Conservation (phyloP, 2,888 invertebrate species). For the Chrysotoxum bicinctum region DNA sequence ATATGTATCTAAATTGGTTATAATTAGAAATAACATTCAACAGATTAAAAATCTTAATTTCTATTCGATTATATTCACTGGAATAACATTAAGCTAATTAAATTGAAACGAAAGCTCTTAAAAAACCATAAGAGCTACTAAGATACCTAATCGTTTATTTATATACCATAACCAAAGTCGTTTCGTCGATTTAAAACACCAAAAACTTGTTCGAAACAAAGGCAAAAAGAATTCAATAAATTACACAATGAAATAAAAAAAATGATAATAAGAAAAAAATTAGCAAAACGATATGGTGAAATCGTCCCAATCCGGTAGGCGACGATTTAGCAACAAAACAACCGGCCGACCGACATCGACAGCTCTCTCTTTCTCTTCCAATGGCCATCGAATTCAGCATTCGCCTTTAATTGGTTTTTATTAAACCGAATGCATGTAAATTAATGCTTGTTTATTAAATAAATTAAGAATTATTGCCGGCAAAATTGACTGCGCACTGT, state of each 20-base stretch:
- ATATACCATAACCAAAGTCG: constrained; percentile 34
- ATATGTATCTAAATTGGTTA: neutral
- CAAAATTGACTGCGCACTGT: constrained; percentile 44
- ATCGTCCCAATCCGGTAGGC: constrained; percentile 53
- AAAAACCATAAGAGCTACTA: constrained; percentile 38
- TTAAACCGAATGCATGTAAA: constrained; percentile 71
- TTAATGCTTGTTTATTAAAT: constrained; percentile 71
- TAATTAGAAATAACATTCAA: neutral
- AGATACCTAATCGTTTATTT: constrained; percentile 46
- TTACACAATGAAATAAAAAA: constrained; percentile 14
- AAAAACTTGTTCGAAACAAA: constrained; percentile 29
- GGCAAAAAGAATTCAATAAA: constrained; percentile 27
- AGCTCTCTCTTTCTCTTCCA: constrained; percentile 42
- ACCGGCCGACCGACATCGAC: neutral
- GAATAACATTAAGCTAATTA: constrained; percentile 27
- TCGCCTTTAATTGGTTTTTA: constrained; percentile 72
- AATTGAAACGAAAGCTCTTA: constrained; percentile 30
- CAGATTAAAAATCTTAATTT: neutral
- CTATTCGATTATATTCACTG: constrained; percentile 2
- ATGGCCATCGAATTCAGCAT: constrained; percentile 62
- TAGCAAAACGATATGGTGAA: constrained; percentile 42
- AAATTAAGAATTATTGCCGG: constrained; percentile 70
- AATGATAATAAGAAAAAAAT: constrained; percentile 7
- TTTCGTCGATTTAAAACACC: constrained; percentile 47
- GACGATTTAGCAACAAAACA: constrained; percentile 37